These are phyloP conservation scores for Danio rerio DNA, from an alignment of 2,113 vertebrate species.

Conservation along the genomic window DNA sequence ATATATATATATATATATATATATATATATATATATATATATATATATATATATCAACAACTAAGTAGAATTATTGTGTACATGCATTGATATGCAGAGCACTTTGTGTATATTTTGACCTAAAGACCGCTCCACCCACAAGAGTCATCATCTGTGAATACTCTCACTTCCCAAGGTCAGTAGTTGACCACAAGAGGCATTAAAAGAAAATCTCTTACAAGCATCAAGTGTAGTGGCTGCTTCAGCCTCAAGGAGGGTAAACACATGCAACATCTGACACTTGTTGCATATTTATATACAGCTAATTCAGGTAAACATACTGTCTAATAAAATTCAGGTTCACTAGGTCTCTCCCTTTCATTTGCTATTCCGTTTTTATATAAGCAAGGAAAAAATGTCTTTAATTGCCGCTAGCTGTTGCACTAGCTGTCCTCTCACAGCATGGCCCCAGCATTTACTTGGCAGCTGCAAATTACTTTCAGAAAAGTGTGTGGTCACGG, in stretches of 20 bases:
- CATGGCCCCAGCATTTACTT: slow-evolving; percentile 30
- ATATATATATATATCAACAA: not conserved
- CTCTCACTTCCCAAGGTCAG: not conserved
- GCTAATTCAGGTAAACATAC: slow-evolving; percentile 1
- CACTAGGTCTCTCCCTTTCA: not conserved
- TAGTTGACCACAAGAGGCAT: not conserved
- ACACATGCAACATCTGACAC: not conserved
- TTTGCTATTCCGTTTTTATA: slow-evolving; percentile 24
- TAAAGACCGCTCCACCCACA: slow-evolving; percentile 19
- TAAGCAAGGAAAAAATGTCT: slow-evolving; percentile 5
- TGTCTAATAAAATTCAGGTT: not conserved
- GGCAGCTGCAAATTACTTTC: slow-evolving; percentile 33
- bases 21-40: too few species aligned
- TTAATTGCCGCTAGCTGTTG: slow-evolving; percentile 14
- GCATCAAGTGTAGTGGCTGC: not conserved
- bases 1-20: too few species aligned
- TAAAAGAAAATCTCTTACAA: not conserved
- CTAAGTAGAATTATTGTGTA: not conserved
- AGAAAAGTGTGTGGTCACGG: slow-evolving; percentile 43
- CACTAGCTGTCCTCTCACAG: slow-evolving; percentile 1
- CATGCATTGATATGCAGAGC: not conserved
- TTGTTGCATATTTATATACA: slow-evolving; percentile 4
- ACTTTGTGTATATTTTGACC: not conserved
- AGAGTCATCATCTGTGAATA: not conserved
- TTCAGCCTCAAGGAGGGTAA: not conserved